Evolutionary conservation across 2,888 invertebrate species (phyloP).

Genomic region (Galeopsomyia nigrocyanea): DNA sequence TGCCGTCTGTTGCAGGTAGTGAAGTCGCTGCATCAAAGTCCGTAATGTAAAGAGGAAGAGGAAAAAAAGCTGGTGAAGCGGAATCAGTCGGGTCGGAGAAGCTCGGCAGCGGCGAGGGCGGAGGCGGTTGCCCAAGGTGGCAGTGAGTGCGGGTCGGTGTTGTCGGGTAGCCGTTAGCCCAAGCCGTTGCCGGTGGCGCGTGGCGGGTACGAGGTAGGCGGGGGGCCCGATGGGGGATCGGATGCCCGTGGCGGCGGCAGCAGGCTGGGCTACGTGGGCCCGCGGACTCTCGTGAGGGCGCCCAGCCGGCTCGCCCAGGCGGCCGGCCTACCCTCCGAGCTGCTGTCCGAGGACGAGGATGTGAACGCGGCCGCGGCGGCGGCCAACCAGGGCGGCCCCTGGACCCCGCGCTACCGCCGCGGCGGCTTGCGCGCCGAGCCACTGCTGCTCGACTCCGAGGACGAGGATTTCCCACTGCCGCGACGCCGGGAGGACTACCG

Average conservation of each 20-base stretch:
- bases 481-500: conserved; percentile 54
- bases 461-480: conserved; percentile 49
- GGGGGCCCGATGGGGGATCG: conserved; percentile 61
- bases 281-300: conserved; percentile 64
- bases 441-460: conserved; percentile 69
- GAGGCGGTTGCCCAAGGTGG: too few species aligned
- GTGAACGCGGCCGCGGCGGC: conserved; percentile 68
- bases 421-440: conserved; percentile 57
- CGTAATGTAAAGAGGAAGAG: too few species aligned
- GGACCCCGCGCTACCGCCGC: conserved; percentile 52
- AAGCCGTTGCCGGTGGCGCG: conserved; percentile 54
- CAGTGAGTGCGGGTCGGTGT: too few species aligned
- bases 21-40: too few species aligned
- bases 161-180: too few species aligned
- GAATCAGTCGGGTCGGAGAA: too few species aligned
- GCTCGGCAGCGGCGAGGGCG: too few species aligned
- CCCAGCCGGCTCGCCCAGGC: conserved; percentile 58
- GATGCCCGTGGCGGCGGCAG: conserved; percentile 51
- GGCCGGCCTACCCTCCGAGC: conserved; percentile 66
- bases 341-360: conserved; percentile 46
- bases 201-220: conserved; percentile 65
- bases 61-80: too few species aligned
- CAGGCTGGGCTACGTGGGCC: conserved; percentile 36
- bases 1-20: too few species aligned
- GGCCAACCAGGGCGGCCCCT: conserved; percentile 50